Evolutionary conservation across 2,797 vertebrate species (phyloP).

Genomic region (Poecilia velifera): DNA sequence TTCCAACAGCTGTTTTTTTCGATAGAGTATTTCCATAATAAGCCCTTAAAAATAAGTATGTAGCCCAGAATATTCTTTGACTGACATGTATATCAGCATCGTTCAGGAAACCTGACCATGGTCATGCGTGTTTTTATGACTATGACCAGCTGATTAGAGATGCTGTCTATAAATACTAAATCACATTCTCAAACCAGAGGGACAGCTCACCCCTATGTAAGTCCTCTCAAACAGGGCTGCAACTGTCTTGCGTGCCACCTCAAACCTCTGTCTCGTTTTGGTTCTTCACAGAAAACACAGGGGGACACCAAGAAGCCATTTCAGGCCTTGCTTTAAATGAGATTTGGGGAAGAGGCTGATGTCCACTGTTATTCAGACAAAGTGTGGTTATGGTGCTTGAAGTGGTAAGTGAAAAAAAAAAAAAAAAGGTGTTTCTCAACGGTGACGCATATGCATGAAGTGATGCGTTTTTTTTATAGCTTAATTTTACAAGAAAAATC

Average conservation of each 20-base stretch:
- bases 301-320: not conserved
- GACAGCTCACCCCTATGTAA: not conserved
- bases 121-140: not conserved
- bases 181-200: not conserved
- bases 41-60: not conserved
- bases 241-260: not conserved
- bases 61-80: not conserved
- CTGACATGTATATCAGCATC: not conserved
- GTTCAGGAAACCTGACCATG: not conserved
- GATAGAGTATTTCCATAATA: not conserved
- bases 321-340: not conserved
- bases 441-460: slow-evolving; percentile 19
- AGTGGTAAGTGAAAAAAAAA: not conserved
- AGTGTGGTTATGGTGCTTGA: not conserved
- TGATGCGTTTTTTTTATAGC: slow-evolving; percentile 21
- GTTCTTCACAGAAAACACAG: not conserved
- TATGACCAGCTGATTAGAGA: not conserved
- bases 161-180: not conserved
- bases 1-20: not conserved
- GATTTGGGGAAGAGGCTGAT: not conserved
- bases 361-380: not conserved
- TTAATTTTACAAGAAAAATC: slow-evolving; percentile 41
- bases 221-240: not conserved
- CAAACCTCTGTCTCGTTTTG: not conserved
- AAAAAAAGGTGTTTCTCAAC: not conserved